A percentile compares a stretch with the other conserved stretches of the same genome.
Conservation (phyloP, 2,113 vertebrate species). For the Paedocypris sp. region DNA sequence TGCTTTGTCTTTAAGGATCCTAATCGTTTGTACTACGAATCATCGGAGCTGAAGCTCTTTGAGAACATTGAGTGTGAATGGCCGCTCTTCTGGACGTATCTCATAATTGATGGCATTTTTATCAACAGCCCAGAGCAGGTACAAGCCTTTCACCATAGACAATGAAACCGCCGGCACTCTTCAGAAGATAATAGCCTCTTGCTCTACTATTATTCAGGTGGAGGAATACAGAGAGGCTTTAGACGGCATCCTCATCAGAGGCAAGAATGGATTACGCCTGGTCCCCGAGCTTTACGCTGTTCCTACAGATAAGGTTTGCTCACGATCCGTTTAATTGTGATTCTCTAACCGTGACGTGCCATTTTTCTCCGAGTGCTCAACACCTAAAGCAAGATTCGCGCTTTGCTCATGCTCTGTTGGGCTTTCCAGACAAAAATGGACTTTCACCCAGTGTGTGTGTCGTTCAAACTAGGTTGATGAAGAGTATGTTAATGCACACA, state of each 20-base stretch:
- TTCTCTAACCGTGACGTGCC: background rate
- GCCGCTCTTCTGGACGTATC: conserved; percentile 94
- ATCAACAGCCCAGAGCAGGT: conserved; percentile 82
- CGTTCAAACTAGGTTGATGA: conserved; percentile 72
- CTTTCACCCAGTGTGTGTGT: conserved; percentile 14
- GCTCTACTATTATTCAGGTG: conserved; percentile 56
- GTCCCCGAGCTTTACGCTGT: conserved; percentile 92
- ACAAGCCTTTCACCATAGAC: background rate
- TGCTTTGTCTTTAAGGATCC: conserved; percentile 70
- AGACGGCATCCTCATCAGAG: conserved; percentile 82
- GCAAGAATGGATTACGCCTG: conserved; percentile 73
- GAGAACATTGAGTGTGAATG: conserved; percentile 97
- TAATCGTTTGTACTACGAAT: conserved; percentile 80
- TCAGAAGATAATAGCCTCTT: background rate
- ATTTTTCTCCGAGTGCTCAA: background rate
- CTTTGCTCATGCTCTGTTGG: background rate
- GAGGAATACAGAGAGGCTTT: conserved; percentile 88
- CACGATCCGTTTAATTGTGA: background rate
- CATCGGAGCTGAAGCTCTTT: conserved; percentile 88
- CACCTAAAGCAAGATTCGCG: background rate
- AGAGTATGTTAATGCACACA: conserved; percentile 82
- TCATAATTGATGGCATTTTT: conserved; percentile 91
- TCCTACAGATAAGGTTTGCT: conserved; percentile 69
- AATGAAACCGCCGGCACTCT: background rate
- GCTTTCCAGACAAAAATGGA: conserved; percentile 4